These are phyloP conservation scores for Trachythela sp. DNA, from an alignment of 64 coral and sea anemone genomes.

Conservation along the genomic window DNA sequence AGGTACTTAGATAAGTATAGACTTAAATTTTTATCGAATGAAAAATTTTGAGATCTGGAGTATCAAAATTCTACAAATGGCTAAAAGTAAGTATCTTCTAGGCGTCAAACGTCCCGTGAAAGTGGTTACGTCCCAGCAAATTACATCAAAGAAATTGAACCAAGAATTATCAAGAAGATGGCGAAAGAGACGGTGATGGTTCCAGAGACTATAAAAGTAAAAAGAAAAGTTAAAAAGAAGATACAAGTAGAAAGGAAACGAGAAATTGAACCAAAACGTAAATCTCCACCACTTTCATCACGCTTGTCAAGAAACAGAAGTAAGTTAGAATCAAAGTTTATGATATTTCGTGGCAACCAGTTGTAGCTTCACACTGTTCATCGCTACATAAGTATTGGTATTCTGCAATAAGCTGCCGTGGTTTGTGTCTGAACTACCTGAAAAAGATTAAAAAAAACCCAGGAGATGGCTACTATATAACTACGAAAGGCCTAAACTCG, in stretches of 20 bases:
- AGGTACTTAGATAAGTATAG: conserved; percentile 40
- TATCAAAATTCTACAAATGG: too few species aligned
- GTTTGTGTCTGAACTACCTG: too few species aligned
- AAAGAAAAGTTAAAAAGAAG: conserved; percentile 85
- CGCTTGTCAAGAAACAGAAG: conserved; percentile 48
- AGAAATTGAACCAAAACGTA: conserved; percentile 10
- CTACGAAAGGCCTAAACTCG: too few species aligned
- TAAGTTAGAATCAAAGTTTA: neutral
- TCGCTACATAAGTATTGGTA: too few species aligned
- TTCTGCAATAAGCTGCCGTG: too few species aligned
- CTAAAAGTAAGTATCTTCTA: neutral
- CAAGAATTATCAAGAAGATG: conserved; percentile 70
- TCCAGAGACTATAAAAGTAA: conserved; percentile 67
- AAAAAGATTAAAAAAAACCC: too few species aligned
- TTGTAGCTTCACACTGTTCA: neutral
- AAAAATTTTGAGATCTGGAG: too few species aligned
- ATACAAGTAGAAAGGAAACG: conserved; percentile 66
- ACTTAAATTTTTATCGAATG: neutral
- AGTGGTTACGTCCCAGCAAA: conserved; percentile 95
- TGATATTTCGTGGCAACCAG: neutral
- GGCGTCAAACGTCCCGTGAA: conserved; percentile 73
- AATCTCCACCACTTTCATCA: conserved; percentile 10
- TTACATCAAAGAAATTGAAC: conserved; percentile 84
- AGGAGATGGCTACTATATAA: too few species aligned
- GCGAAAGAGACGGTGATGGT: conserved; percentile 75